phyloP scores from a whole-genome alignment of 2,113 vertebrate genomes.

The Neofelis nebulosa region DNA sequence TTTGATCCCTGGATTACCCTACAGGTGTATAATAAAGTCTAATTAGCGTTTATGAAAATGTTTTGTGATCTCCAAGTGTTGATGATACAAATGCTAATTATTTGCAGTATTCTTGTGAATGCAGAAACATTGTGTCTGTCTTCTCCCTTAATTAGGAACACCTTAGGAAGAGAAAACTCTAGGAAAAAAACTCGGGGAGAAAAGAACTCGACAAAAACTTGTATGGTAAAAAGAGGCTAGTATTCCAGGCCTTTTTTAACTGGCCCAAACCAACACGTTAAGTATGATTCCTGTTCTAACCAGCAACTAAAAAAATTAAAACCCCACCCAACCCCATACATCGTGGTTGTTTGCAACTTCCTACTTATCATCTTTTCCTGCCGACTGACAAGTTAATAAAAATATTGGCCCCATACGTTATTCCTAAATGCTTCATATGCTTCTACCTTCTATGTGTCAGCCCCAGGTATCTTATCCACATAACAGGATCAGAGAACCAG shows the following conservation, averaged over 20 bases:
- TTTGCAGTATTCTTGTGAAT: slow-evolving; percentile 45
- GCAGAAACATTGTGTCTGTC: neutral
- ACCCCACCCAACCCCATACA: neutral
- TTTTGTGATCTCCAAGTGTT: slow-evolving; percentile 54
- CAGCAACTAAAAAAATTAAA: neutral
- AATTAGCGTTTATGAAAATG: slow-evolving; percentile 42
- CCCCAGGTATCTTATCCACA: neutral
- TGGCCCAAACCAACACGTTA: neutral
- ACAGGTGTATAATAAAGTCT: slow-evolving; percentile 19
- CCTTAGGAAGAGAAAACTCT: neutral
- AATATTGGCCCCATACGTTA: neutral
- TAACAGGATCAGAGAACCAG: neutral
- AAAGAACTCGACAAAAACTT: neutral
- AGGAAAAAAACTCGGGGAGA: neutral
- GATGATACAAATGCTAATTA: slow-evolving; percentile 44
- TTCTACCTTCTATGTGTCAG: neutral
- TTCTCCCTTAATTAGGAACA: slow-evolving; percentile 29
- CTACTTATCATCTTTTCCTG: neutral
- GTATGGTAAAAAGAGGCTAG: neutral
- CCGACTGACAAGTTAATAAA: slow-evolving; percentile 29
- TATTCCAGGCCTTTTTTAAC: neutral
- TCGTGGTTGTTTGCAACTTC: slow-evolving; percentile 18
- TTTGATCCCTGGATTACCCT: slow-evolving; percentile 30
- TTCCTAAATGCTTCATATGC: neutral
- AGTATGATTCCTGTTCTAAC: neutral